A percentile compares a stretch with the other conserved stretches of the same genome.
These are phyloP conservation scores for Xenus cinereus DNA, from an alignment of 2,113 vertebrate genomes.

Conservation along the genomic window DNA sequence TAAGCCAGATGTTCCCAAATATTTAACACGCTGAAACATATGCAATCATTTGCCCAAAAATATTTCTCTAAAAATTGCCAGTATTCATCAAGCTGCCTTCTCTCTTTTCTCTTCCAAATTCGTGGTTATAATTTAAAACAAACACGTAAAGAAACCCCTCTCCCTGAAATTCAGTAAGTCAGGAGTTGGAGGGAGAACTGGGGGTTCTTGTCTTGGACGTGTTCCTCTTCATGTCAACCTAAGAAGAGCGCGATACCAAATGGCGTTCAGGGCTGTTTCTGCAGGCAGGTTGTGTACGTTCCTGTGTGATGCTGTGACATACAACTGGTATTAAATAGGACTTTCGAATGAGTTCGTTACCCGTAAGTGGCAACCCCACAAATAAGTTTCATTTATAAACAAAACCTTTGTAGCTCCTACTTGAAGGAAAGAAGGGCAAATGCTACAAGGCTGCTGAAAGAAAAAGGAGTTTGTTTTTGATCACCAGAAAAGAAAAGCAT, in stretches of 20 bases:
- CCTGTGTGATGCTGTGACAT: neutral
- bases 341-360: neutral
- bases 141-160: conserved; percentile 2
- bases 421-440: neutral
- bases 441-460: neutral
- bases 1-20: conserved; percentile 29
- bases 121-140: conserved; percentile 47
- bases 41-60: conserved; percentile 30
- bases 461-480: neutral
- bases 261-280: neutral
- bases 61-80: conserved; percentile 2
- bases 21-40: neutral
- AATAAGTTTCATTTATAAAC: neutral
- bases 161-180: conserved; percentile 15
- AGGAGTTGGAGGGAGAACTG: neutral
- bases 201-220: neutral
- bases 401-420: neutral
- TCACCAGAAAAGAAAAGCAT: neutral
- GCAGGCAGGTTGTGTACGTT: neutral
- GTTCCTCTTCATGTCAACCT: neutral
- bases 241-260: neutral
- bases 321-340: neutral
- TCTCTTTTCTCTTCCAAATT: conserved; percentile 39
- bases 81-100: conserved; percentile 28
- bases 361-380: neutral